Conservation (phyloP, 2,888 invertebrate genomes). For the Vanessa cardui region DNA sequence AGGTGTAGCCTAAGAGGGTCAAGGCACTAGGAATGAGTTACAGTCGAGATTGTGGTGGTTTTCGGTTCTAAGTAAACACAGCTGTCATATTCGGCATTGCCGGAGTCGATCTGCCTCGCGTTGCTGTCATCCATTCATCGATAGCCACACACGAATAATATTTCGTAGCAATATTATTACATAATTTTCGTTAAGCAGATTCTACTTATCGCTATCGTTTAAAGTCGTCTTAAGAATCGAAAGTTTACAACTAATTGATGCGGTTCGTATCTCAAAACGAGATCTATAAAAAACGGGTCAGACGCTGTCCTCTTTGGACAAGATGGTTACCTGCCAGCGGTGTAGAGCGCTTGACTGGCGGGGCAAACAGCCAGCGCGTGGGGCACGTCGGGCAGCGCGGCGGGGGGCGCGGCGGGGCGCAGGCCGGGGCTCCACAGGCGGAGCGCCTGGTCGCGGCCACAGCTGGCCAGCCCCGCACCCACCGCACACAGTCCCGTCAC, state of each 20-base stretch:
- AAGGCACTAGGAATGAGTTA: neutral
- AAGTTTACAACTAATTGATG: too few relatives aligned
- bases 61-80: too few relatives aligned
- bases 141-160: too few relatives aligned
- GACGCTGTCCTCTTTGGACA: constrained; percentile 37
- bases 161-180: too few relatives aligned
- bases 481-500: constrained; percentile 86
- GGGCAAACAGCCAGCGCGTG: constrained; percentile 87
- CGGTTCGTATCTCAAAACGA: too few relatives aligned
- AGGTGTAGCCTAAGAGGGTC: neutral
- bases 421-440: constrained; percentile 88
- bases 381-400: constrained; percentile 83
- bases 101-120: too few relatives aligned
- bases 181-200: too few relatives aligned
- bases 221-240: too few relatives aligned
- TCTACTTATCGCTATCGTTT: too few relatives aligned
- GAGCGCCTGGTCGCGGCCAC: constrained; percentile 89
- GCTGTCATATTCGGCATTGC: too few relatives aligned
- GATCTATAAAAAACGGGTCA: neutral
- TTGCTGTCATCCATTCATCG: too few relatives aligned
- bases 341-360: constrained; percentile 80
- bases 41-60: neutral
- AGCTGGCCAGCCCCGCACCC: constrained; percentile 83
- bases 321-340: constrained; percentile 90
- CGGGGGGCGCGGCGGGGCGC: constrained; percentile 74